Conservation (phyloP, 2,113 vertebrate species). For the Melospiza melodia region DNA sequence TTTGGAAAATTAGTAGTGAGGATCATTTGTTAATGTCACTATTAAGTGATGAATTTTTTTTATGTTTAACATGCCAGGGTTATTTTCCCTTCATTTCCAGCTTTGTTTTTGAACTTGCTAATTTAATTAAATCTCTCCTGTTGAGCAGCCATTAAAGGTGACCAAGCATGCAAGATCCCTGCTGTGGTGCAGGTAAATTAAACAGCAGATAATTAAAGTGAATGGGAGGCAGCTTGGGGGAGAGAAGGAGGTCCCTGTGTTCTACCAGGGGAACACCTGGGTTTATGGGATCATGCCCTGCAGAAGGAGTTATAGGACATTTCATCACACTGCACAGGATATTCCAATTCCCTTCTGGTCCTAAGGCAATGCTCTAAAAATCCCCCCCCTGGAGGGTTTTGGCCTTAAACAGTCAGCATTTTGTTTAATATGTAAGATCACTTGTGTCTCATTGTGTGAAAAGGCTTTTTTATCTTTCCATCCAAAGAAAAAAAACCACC, state of each 20-base stretch:
- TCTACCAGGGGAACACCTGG: background rate
- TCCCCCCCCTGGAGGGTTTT: background rate
- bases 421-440: background rate
- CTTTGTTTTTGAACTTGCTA: slow-evolving; percentile 61
- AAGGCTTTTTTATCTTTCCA: background rate
- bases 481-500: background rate
- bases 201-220: slow-evolving; percentile 62
- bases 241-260: background rate
- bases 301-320: background rate
- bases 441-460: background rate
- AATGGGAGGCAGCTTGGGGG: background rate
- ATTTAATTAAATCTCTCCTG: slow-evolving; percentile 81
- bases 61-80: slow-evolving; percentile 52
- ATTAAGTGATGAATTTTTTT: slow-evolving; percentile 54
- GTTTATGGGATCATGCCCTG: background rate
- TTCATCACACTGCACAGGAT: background rate
- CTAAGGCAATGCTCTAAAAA: background rate
- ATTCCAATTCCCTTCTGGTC: background rate
- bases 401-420: background rate
- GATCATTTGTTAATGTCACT: slow-evolving; percentile 80
- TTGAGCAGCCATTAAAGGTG: slow-evolving; percentile 74
- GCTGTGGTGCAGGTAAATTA: slow-evolving; percentile 52
- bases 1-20: slow-evolving; percentile 80
- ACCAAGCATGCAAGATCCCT: slow-evolving; percentile 65
- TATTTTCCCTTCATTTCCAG: slow-evolving; percentile 43